Evolutionary conservation across 2,888 invertebrate species (phyloP), one percentile per base, ranked within the genome.

Genomic region (Synanthedon myopaeformis): DNA sequence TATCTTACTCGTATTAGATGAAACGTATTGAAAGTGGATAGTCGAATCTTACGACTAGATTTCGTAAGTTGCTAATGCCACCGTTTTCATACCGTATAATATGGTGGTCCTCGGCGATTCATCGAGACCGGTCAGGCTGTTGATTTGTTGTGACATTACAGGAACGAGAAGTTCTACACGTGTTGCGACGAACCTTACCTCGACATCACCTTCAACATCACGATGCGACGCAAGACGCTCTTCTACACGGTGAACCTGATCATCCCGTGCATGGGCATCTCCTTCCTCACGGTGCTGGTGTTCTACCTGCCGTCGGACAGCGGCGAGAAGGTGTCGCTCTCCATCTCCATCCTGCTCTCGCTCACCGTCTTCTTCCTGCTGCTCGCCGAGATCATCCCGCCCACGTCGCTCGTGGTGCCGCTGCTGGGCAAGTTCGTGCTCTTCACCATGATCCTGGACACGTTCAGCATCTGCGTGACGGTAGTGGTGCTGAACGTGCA

Each of bases 321-420:
- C 82, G 98, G 98, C 70, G 98, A 99, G 89, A 98, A 98, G 91
- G 98, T 99, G 85, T 97, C 97, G 80, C 92, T 99, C 78, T 97
- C 97, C 72, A 96, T 97, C 86, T 96, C 96, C 74, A 97, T 97
- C 86, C 90, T 97, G 77, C 93, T 97, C 81, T 96, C 96, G 76
- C 91, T 97, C 82, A 97, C 96, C 82, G 96, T 97, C 91, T 97
- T 97, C 93, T 97, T 97, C 92, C 90, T 97, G 84, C 92, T 97
- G 82, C 95, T 86, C 61, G 86, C 86, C 50, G 86, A 86, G 73
- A 86, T 86, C 65, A 86, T 86, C 63, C 86, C 86, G 68, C 96
- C 96, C 66, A 97, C 97, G 54, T 96, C 96, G 66, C 91, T 97
- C 71, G 96, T 96, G 70, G 96, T 97, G 74, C 96, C 96, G 64